Percentiles rank a stretch among this genome's conserved stretches.
Evolutionary conservation across 2,113 vertebrate species (phyloP).

Genomic region (Chrysemys picta): DNA sequence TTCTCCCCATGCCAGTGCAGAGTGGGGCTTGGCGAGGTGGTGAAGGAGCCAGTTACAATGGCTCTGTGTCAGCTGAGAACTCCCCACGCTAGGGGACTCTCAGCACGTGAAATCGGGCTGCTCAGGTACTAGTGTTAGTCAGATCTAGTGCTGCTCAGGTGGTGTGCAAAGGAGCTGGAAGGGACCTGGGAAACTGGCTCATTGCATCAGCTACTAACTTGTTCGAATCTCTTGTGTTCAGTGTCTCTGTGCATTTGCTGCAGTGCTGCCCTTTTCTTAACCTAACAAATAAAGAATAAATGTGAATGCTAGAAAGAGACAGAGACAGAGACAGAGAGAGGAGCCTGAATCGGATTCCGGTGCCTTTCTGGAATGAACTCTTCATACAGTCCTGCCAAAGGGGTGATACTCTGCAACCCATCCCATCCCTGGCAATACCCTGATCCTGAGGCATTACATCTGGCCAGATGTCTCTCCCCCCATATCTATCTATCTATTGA

Average conservation of each 20-base stretch:
- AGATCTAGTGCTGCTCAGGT: not conserved
- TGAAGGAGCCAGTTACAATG: accelerated
- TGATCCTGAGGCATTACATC: not conserved
- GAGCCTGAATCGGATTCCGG: not conserved
- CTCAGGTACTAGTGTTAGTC: not conserved
- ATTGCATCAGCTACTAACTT: not conserved
- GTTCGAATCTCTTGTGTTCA: not conserved
- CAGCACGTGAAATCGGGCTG: not conserved
- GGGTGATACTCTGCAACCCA: not conserved
- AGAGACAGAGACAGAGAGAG: no score
- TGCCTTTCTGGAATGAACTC: not conserved
- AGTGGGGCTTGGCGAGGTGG: not conserved
- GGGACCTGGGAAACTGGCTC: not conserved
- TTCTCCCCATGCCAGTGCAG: not conserved
- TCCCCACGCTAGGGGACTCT: not conserved
- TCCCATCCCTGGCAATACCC: no score
- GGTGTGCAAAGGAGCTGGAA: not conserved
- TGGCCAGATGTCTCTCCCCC: not conserved
- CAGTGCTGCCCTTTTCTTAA: not conserved
- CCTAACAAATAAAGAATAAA: not conserved
- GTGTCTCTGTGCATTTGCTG: not conserved
- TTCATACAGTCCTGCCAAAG: not conserved
- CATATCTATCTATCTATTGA: no score
- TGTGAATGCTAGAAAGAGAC: not conserved
- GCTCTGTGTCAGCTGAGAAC: not conserved